A percentile compares a stretch with the other conserved stretches of the same genome.
These are phyloP conservation scores for Ochropleura plecta DNA, from an alignment of 2,888 invertebrate genomes.

Conservation along the genomic window DNA sequence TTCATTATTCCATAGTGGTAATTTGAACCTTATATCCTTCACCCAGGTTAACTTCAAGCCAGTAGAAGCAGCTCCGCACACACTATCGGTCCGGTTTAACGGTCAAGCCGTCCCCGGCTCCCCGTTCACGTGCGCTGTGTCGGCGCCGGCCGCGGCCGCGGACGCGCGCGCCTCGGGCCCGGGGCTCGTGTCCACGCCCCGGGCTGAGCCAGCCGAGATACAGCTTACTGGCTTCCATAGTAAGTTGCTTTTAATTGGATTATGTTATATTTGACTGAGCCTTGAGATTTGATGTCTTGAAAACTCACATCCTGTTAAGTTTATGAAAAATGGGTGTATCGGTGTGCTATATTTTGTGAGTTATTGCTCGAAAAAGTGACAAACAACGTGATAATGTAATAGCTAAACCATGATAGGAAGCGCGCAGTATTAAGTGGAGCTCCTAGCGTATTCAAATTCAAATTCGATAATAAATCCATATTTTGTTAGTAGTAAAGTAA, in stretches of 20 bases:
- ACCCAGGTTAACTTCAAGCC: constrained; percentile 97
- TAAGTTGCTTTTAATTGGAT: constrained; percentile 65
- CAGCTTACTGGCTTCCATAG: constrained; percentile 86
- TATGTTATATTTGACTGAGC: neutral
- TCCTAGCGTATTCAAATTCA: too few relatives aligned
- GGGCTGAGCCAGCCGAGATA: constrained; percentile 85
- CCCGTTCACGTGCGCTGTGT: constrained; percentile 97
- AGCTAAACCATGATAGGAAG: neutral
- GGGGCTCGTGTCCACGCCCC: constrained; percentile 82
- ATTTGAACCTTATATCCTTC: neutral
- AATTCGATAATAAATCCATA: too few relatives aligned
- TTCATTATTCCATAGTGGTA: too few relatives aligned
- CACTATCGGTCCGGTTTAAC: constrained; percentile 96
- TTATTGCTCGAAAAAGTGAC: neutral
- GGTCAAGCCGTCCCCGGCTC: constrained; percentile 96
- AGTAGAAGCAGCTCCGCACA: constrained; percentile 97
- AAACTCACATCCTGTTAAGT: neutral
- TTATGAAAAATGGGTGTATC: neutral
- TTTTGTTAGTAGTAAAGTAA: too few relatives aligned
- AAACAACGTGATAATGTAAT: neutral
- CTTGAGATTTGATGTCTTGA: neutral
- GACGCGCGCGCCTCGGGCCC: constrained; percentile 86
- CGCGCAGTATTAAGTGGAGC: too few relatives aligned
- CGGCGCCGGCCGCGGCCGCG: constrained; percentile 84
- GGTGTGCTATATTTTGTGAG: too few relatives aligned